These are phyloP conservation scores for Plagiodera versicolora DNA, from an alignment of 2,888 invertebrate species.

Conservation along the genomic window DNA sequence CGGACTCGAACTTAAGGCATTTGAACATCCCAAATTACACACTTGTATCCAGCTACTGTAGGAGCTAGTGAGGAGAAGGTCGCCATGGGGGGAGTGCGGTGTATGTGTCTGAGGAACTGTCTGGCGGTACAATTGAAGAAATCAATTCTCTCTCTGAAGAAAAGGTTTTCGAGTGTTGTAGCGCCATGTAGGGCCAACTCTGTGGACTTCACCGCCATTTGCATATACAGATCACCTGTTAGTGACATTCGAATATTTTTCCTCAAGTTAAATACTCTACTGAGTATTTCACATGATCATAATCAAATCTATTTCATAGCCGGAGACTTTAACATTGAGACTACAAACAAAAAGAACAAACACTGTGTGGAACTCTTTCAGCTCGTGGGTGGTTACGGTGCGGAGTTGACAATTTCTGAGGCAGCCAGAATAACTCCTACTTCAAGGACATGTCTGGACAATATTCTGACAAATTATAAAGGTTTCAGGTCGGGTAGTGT, in stretches of 20 bases:
- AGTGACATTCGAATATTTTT: not conserved
- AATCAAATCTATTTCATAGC: not conserved
- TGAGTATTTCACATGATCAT: not conserved
- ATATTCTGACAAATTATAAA: constrained; percentile 6
- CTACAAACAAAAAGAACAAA: not conserved
- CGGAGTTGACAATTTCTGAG: not conserved
- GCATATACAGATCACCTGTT: not conserved
- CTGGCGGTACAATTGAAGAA: not conserved
- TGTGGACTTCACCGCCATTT: not conserved
- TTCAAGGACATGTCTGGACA: not conserved
- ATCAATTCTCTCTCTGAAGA: constrained; percentile 2
- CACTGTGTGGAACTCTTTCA: not conserved
- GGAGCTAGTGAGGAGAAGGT: constrained; percentile 2
- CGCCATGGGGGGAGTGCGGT: not conserved
- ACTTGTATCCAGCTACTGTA: not conserved
- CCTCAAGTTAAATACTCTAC: not conserved
- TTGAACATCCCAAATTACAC: constrained; percentile 3
- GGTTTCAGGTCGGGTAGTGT: not conserved
- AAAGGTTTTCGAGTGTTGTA: constrained; percentile 3
- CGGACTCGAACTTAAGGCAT: not conserved
- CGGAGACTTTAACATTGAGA: not conserved
- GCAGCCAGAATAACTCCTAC: not conserved
- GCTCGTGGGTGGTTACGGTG: not conserved
- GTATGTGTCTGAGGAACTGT: not conserved
- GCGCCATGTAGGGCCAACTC: not conserved